phyloP scores from a whole-genome alignment of 92 coral and sea anemone genomes.

The Phenganax stokvisi region DNA sequence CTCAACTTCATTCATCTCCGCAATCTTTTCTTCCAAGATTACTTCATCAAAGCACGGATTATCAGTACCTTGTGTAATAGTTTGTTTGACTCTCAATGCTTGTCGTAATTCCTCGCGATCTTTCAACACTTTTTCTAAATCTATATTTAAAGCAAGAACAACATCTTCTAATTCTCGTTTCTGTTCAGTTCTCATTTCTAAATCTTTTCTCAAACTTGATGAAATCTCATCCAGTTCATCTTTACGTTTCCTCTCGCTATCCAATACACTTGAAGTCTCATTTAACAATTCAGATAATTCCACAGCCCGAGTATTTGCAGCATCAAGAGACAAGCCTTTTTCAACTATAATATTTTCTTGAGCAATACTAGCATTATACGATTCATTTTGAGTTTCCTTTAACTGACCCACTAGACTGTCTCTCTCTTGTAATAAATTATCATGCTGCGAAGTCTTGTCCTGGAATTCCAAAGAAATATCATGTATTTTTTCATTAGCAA shows the following conservation, averaged over 20 bases:
- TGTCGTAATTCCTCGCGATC: conserved; percentile 67
- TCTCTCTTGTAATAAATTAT: background rate
- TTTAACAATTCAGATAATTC: conserved; percentile 1
- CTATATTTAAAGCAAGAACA: conserved; percentile 37
- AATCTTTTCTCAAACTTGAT: conserved; percentile 27
- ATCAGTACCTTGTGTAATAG: conserved; percentile 22
- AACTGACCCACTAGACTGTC: background rate
- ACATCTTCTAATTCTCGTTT: conserved; percentile 35
- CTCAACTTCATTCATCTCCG: background rate
- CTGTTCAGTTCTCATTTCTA: conserved; percentile 26
- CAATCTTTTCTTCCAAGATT: conserved; percentile 1
- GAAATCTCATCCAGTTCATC: conserved; percentile 36
- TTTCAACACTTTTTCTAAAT: conserved; percentile 59
- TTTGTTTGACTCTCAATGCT: conserved; percentile 37
- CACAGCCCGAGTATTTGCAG: conserved; percentile 23
- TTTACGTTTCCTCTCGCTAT: conserved; percentile 5
- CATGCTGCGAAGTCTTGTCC: background rate
- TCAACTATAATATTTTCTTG: conserved; percentile 18
- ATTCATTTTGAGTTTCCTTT: conserved; percentile 17
- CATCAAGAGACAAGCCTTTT: conserved; percentile 9
- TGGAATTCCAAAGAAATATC: background rate
- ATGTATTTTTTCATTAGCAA: conserved; percentile 27
- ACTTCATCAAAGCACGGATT: conserved; percentile 35
- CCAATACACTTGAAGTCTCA: background rate
- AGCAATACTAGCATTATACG: conserved; percentile 5